A percentile compares a stretch with the other conserved stretches of the same genome.
Evolutionary conservation across 1,140 invertebrate species (phyloP).

Genomic region (Micrasema longulum): DNA sequence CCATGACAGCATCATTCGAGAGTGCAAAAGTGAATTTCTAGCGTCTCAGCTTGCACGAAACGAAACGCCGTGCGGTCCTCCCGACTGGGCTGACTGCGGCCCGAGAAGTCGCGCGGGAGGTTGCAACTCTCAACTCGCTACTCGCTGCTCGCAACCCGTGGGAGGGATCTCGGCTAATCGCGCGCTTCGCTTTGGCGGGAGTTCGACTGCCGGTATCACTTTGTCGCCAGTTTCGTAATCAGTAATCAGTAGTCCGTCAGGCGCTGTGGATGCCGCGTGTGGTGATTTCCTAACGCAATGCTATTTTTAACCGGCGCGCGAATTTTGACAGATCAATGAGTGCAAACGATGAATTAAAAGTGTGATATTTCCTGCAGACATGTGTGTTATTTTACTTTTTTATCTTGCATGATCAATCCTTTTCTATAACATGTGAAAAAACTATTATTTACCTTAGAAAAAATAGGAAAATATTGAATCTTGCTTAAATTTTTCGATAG

Average conservation of each 20-base stretch:
- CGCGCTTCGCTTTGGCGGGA: constrained; percentile 39
- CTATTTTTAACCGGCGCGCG: constrained; percentile 21
- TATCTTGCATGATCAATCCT: not conserved
- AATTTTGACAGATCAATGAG: constrained; percentile 44
- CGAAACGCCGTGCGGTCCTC: not conserved
- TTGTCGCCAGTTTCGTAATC: constrained; percentile 43
- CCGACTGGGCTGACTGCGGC: too few species aligned
- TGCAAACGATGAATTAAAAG: constrained; percentile 18
- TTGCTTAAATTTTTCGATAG: too few species aligned
- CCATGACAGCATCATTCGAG: too few species aligned
- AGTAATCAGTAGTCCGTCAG: constrained; percentile 48
- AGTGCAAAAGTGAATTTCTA: too few species aligned
- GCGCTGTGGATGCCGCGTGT: constrained; percentile 43
- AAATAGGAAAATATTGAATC: too few species aligned
- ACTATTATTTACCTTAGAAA: too few species aligned
- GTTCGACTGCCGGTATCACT: constrained; percentile 35
- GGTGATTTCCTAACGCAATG: constrained; percentile 7
- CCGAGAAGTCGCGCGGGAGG: not conserved
- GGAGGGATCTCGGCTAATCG: constrained; percentile 30
- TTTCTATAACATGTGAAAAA: too few species aligned
- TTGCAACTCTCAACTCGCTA: too few species aligned
- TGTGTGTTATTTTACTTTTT: not conserved
- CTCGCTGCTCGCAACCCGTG: constrained; percentile 24
- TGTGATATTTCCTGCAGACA: not conserved
- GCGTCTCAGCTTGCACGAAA: too few species aligned